Conservation (phyloP, 1,140 invertebrate genomes). For the Tachypleus tridentatus region DNA sequence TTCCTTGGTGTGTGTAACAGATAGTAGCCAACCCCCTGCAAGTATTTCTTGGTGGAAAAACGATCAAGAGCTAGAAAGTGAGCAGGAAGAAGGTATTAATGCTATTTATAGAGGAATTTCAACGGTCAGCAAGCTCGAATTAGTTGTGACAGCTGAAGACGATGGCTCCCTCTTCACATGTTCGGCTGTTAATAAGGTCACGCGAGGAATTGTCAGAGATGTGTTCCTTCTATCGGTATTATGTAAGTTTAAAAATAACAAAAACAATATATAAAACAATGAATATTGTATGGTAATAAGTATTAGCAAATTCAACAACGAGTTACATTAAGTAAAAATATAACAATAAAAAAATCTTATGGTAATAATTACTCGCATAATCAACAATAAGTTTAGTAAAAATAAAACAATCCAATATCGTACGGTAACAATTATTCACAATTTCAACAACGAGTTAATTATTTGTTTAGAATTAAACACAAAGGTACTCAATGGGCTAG, state of each 20-base stretch:
- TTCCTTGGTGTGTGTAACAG: constrained; percentile 70
- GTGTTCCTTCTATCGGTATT: constrained; percentile 71
- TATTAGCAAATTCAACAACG: too few species aligned
- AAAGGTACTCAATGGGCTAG: too few species aligned
- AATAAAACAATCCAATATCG: too few species aligned
- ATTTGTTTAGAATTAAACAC: too few species aligned
- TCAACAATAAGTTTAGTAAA: too few species aligned
- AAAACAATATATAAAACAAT: too few species aligned
- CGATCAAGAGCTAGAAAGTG: constrained; percentile 37
- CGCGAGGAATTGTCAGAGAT: constrained; percentile 70
- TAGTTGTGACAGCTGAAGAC: constrained; percentile 65
- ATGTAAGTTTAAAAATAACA: constrained; percentile 54
- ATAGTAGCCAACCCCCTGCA: constrained; percentile 83
- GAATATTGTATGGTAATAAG: too few species aligned
- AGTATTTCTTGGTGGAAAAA: constrained; percentile 81
- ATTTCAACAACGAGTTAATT: too few species aligned
- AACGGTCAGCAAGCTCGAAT: constrained; percentile 57
- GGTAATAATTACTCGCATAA: too few species aligned
- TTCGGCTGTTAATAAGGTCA: constrained; percentile 71
- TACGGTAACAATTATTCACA: too few species aligned
- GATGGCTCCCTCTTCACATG: constrained; percentile 82
- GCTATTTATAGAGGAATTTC: constrained; percentile 62
- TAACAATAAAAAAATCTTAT: too few species aligned
- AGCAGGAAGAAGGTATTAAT: constrained; percentile 58
- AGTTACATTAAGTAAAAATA: too few species aligned